These are phyloP conservation scores for Dasyprocta punctata DNA, from an alignment of 2,113 vertebrate species.

Conservation along the genomic window DNA sequence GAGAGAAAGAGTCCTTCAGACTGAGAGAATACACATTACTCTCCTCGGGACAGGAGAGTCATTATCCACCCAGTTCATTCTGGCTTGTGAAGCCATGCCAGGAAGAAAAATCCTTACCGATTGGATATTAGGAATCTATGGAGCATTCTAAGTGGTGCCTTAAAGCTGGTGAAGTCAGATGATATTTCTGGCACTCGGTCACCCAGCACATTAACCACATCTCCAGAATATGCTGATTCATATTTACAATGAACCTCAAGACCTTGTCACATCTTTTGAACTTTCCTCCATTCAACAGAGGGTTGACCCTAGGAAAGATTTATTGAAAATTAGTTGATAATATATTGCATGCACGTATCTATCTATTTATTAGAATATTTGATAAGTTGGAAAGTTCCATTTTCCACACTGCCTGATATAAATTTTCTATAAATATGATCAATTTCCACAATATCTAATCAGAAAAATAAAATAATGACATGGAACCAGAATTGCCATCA, in stretches of 20 bases:
- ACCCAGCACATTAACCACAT: background rate
- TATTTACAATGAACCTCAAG: background rate
- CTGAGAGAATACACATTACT: background rate
- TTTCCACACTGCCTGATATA: background rate
- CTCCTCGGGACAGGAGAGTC: background rate
- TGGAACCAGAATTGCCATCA: background rate
- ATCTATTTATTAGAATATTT: background rate
- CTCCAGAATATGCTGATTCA: background rate
- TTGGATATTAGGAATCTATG: background rate
- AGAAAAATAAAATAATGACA: background rate
- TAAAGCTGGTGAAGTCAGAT: background rate
- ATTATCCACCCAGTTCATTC: background rate
- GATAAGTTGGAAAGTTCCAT: background rate
- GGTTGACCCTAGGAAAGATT: background rate
- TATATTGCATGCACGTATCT: background rate
- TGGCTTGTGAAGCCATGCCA: background rate
- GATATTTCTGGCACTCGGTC: background rate
- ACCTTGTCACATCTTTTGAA: background rate
- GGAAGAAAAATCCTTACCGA: background rate
- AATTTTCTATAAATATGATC: background rate
- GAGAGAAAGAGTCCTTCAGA: background rate
- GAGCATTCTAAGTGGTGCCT: background rate
- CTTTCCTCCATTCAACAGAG: background rate
- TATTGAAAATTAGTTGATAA: conserved; percentile 3
- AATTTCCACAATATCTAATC: background rate